Evolutionary conservation across 2,113 vertebrate genomes (phyloP).

Genomic region (Chionomys nivalis): DNA sequence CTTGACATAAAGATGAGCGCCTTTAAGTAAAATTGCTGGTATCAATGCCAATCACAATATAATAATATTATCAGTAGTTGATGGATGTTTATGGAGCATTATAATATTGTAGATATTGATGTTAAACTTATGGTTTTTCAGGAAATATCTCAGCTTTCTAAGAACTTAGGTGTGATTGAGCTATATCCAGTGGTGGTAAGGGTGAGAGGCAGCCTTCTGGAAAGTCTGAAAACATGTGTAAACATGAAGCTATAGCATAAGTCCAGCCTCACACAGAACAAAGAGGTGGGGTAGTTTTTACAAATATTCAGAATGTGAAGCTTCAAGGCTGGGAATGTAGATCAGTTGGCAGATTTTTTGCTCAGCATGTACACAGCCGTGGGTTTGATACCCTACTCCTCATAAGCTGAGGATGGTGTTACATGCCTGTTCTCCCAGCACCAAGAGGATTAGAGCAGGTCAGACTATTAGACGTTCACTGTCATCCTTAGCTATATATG

Average conservation of each 20-base stretch:
- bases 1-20: not conserved
- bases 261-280: not conserved
- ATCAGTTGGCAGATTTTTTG: not conserved
- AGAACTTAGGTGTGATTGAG: not conserved
- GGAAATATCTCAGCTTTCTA: not conserved
- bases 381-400: not conserved
- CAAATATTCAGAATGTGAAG: not conserved
- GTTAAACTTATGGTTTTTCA: not conserved
- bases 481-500: not conserved
- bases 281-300: not conserved
- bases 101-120: not conserved
- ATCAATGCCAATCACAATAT: not conserved
- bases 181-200: not conserved
- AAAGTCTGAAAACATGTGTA: not conserved
- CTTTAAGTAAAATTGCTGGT: not conserved
- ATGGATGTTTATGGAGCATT: not conserved
- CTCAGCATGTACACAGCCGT: not conserved
- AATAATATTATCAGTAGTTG: not conserved
- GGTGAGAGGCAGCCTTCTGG: not conserved
- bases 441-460: not conserved
- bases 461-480: not conserved
- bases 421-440: not conserved
- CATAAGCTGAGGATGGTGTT: not conserved
- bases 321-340: not conserved
- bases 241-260: not conserved